Evolutionary conservation across 1,140 invertebrate species (phyloP), one percentile per base, ranked within the genome.

Genomic region (Zelostemma sp.): DNA sequence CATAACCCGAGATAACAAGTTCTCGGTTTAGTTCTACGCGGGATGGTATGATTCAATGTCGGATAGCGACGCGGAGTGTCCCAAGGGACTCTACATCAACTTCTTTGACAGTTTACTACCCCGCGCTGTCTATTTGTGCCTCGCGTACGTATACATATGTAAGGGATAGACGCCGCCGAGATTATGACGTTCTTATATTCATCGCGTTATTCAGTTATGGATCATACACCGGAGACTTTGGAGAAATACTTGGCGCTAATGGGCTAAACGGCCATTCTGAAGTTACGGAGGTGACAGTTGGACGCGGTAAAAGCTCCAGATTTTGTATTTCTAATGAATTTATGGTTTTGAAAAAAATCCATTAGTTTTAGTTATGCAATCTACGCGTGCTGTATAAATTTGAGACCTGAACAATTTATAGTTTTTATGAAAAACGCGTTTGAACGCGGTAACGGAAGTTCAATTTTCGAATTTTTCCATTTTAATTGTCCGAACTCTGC

Each of bases 31-130:
- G 51, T 60, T 64, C 17, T 35, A 55, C 57, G 50, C 25, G 63
- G 47, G 33, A 47, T 54, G 69, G 67, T 76, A 80, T 82, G 79
- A 81, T 82, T 82, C 75, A 81, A 79, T 77, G 78, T 77, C 77
- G 59, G 69, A 55, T 64, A 69, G 55, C 50, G 54, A 50, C 59
- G 31, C 50, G 43, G 67, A 64, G 56, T 64, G 48, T 76, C 80
- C 74, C 75, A 21, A 18, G 74, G 61, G 75, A 72, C 77, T 74
- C 56, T 80, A 77, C 61, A 79, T 79, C 80, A 82, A 78, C 60
- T 76, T 75, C 41, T 43, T 57, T 73, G 74, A 74, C 72, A 70
- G 58, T 60, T 61, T 64, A 66, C 63, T 68, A 41, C 65, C 61
- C 62, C 16, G 49, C 49, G 49, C 60, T 65, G 60, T 66, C 53